A percentile compares a stretch with the other conserved stretches of the same genome.
Evolutionary conservation across 2,888 invertebrate genomes (phyloP).

Genomic region (Drosophila fungiperda): DNA sequence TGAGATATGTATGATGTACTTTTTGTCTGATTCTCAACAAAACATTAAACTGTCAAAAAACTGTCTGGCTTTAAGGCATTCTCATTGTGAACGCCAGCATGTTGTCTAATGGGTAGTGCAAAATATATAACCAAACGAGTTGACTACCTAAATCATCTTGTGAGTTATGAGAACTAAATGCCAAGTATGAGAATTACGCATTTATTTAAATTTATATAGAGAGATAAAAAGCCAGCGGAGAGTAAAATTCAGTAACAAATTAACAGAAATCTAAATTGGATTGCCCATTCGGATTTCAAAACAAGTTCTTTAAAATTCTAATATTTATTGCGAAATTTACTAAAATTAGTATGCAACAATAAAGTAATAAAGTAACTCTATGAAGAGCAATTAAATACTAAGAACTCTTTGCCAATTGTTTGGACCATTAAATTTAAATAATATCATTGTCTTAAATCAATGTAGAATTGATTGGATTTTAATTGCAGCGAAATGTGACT

Average conservation of each 20-base stretch:
- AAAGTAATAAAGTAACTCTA: neutral
- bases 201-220: neutral
- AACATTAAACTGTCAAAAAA: constrained; percentile 70
- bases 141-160: neutral
- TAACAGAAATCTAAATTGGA: neutral
- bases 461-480: neutral
- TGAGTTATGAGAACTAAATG: constrained; percentile 22
- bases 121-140: constrained; percentile 24
- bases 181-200: constrained; percentile 9
- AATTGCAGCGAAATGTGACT: neutral
- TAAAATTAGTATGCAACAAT: neutral
- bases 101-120: constrained; percentile 20
- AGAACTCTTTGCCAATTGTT: neutral
- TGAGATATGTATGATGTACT: constrained; percentile 5
- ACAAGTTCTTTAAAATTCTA: neutral
- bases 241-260: neutral
- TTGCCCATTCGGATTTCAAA: neutral
- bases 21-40: constrained; percentile 66
- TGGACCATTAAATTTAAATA: neutral
- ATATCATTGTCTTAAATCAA: neutral
- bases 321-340: neutral
- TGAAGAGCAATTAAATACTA: neutral
- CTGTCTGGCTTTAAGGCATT: constrained; percentile 50
- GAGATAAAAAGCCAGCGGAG: neutral
- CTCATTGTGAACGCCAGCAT: constrained; percentile 28